Conservation (phyloP, 2,113 vertebrate genomes). For the Garra rufa region DNA sequence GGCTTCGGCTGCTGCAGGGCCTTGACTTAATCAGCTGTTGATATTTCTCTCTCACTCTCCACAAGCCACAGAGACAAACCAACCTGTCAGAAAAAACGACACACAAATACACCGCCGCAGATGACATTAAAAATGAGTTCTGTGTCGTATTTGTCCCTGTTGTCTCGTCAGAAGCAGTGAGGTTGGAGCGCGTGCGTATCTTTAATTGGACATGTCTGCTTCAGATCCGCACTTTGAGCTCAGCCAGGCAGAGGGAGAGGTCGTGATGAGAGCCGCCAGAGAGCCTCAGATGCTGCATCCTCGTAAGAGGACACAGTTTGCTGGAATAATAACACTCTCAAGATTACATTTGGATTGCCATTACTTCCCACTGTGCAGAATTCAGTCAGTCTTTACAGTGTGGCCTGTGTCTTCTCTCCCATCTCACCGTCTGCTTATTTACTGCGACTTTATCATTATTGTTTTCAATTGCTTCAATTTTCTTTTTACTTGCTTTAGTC, state of each 20-base stretch:
- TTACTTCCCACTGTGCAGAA: slow-evolving; percentile 36
- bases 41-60: slow-evolving; percentile 54
- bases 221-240: slow-evolving; percentile 44
- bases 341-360: slow-evolving; percentile 50
- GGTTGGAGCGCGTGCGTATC: slow-evolving; percentile 39
- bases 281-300: slow-evolving; percentile 35
- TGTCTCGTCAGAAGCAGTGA: slow-evolving; percentile 28
- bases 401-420: not conserved
- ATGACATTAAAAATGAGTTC: slow-evolving; percentile 34
- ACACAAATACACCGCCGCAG: not conserved
- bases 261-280: slow-evolving; percentile 49
- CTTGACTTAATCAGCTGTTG: slow-evolving; percentile 60
- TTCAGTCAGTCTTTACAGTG: not conserved
- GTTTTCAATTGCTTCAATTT: slow-evolving; percentile 39
- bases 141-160: slow-evolving; percentile 27
- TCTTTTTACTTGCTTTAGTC: slow-evolving; percentile 4
- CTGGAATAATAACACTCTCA: slow-evolving; percentile 53
- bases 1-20: slow-evolving; percentile 51
- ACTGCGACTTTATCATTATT: not conserved
- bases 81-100: slow-evolving; percentile 44
- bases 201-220: slow-evolving; percentile 59
- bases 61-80: slow-evolving; percentile 39
- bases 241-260: slow-evolving; percentile 43
- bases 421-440: not conserved
- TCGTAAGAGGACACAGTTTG: slow-evolving; percentile 45